Conservation (phyloP, 2,888 invertebrate species). For the Drosophila picticornis region DNA sequence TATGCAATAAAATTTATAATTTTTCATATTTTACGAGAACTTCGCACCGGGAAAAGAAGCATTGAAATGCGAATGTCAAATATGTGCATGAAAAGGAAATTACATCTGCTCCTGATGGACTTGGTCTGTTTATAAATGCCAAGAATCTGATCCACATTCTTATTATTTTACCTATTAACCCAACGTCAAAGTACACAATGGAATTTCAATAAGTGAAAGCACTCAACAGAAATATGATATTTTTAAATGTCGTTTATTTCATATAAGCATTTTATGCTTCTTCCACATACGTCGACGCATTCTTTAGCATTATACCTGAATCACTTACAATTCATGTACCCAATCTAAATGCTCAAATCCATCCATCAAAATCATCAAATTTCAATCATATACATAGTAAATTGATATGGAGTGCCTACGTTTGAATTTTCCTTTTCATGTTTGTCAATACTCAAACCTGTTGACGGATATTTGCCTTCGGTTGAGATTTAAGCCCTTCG, state of each 20-base stretch:
- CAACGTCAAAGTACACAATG: not conserved
- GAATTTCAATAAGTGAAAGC: not conserved
- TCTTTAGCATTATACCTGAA: conserved; percentile 1
- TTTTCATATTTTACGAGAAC: not conserved
- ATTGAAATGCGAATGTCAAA: not conserved
- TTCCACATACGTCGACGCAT: not conserved
- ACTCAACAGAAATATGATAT: not conserved
- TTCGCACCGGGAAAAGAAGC: not conserved
- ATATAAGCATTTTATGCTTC: not conserved
- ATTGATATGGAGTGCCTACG: conserved; percentile 51
- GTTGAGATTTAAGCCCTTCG: conserved; percentile 52
- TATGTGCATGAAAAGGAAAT: not conserved
- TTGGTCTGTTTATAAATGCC: not conserved
- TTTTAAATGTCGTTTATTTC: not conserved
- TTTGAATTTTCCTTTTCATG: conserved; percentile 52
- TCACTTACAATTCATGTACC: conserved; percentile 31
- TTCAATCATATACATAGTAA: conserved; percentile 61
- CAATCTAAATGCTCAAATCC: conserved; percentile 37
- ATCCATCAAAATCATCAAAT: conserved; percentile 64
- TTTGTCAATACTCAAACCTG: conserved; percentile 72
- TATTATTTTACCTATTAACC: not conserved
- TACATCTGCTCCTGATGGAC: not conserved
- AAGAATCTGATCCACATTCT: not conserved
- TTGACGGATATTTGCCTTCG: conserved; percentile 58
- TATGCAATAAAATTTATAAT: not conserved